Conservation (phyloP, 2,888 invertebrate genomes). For the Pinctada fucata region DNA sequence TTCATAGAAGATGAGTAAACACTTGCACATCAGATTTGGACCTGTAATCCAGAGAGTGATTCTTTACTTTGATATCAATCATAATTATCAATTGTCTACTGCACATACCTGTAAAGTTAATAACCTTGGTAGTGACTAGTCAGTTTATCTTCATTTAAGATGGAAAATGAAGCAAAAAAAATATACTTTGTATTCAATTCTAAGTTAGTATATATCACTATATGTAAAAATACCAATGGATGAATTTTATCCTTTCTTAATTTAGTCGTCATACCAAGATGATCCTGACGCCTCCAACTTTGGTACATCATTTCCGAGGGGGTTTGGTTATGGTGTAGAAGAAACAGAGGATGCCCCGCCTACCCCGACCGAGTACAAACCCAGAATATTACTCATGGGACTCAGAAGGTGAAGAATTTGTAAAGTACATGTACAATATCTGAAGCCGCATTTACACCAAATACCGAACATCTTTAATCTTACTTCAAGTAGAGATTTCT, state of each 20-base stretch:
- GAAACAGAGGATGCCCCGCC: constrained; percentile 79
- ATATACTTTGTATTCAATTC: too few species aligned
- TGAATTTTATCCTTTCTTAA: not conserved
- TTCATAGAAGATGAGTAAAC: too few species aligned
- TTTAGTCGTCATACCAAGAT: constrained; percentile 50
- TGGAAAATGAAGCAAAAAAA: too few species aligned
- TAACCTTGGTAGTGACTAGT: too few species aligned
- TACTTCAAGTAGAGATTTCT: not conserved
- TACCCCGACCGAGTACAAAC: constrained; percentile 87
- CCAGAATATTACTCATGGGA: constrained; percentile 96
- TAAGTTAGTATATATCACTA: not conserved
- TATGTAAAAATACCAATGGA: not conserved
- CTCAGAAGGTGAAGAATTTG: constrained; percentile 84
- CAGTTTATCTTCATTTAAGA: too few species aligned
- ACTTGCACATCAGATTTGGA: too few species aligned
- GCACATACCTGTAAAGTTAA: too few species aligned
- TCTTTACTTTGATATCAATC: too few species aligned
- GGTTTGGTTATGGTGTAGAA: constrained; percentile 90
- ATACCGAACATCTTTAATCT: not conserved
- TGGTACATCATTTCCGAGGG: constrained; percentile 85
- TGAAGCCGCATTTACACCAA: not conserved
- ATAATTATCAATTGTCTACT: too few species aligned
- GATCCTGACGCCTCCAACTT: constrained; percentile 32
- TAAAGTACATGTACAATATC: too few species aligned
- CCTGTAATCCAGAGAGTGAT: too few species aligned